Evolutionary conservation across 2,888 invertebrate species (phyloP), one percentile per base, ranked within the genome.

Genomic region (Lasioglossum pauxillum): DNA sequence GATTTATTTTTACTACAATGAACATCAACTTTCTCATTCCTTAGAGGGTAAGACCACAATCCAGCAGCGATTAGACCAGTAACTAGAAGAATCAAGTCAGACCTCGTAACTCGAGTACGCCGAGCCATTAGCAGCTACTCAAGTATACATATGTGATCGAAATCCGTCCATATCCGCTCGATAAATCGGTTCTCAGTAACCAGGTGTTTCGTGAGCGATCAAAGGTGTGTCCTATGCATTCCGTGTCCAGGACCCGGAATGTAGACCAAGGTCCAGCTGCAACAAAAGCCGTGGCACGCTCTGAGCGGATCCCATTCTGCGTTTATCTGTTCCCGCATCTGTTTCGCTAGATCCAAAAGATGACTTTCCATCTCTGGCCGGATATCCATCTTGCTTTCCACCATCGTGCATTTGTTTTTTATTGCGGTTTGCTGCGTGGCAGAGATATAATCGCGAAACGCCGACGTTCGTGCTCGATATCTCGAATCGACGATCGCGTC

Each of bases 241-340:
- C 77, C 82, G 80, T 88, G 86, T 85, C 74, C 79, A 75, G 69
- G 64, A 82, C 60, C 75, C 71, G 53, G 85, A 83, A 89, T 89
- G 75, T 89, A 83, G 89, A 88, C 88, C 84, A 86, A 87, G 88
- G 90, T 90, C 84, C 90, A 90, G 90, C 90, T 90, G 90, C 88
- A 80, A 49, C 82, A 74, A 83, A 85, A 87, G 74, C 72, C 72
- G 41, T 14, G 80, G 79, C 76, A 31, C 41, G 41, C 78, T 77
- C 73, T 14, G 46, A 57, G 41, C 57, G 41, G 60, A 75, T 72
- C 75, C 83, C 76, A 77, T 82, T 82, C 73, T 72, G 67, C 77
- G 44, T 75, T 80, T 89, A 84, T 88, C 84, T 76, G 49, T 84
- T 41, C 69, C 41, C 80, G 57, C 87, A 84, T 89, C 90, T 90